Evolutionary conservation across 2,113 vertebrate species (phyloP), one percentile per base, ranked within the genome.

Genomic region (Phocoena sinus): DNA sequence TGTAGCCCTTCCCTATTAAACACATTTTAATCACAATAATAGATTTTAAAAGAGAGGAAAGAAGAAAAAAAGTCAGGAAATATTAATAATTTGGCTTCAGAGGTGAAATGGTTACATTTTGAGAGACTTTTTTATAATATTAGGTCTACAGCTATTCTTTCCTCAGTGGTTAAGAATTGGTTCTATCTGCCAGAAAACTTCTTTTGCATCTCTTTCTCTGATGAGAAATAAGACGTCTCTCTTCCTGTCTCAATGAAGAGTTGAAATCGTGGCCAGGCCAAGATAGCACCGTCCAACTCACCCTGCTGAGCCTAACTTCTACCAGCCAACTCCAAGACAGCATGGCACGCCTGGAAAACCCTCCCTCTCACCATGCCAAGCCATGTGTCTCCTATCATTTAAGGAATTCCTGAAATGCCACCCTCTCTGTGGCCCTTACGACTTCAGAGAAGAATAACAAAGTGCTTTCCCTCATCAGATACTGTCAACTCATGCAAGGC

Each of bases 371-470:
- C 25, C 1, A 1, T 5, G 33, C 89, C 93, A 92, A 60, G 65
- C 68, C 74, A 90, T 26, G 58, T 84, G 87, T 94, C 97, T 89
- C 85, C 88, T 18, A 41, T 85, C 58, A 7, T 77, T 81, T 47
- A 53, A 81, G 47, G 67, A n/a, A 85, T 81, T 76, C 82, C 94
- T 41, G 47, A 83, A 92, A 79, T 56, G 62, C 83, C 73, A 79
- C 53, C 67, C 76, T 53, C 23, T 79, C 56, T 13, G 47, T 47
- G 53, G 83, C 58, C 74, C 79, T 68, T 14, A 10, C 4, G n/a
- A 71, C 41, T 70, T 71, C 65, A 47, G 85, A 89, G 41, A 41
- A 44, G 20, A 82, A 50, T 26, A 31, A 38, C 18, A 14, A 60
- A 82, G 68, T 41, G 60, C n/a, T 81, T 44, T 60, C 63, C 38